A percentile compares a stretch with the other conserved stretches of the same genome.
phyloP scores from a whole-genome alignment of 2,113 vertebrate species.

The Atlantisia rogersi region DNA sequence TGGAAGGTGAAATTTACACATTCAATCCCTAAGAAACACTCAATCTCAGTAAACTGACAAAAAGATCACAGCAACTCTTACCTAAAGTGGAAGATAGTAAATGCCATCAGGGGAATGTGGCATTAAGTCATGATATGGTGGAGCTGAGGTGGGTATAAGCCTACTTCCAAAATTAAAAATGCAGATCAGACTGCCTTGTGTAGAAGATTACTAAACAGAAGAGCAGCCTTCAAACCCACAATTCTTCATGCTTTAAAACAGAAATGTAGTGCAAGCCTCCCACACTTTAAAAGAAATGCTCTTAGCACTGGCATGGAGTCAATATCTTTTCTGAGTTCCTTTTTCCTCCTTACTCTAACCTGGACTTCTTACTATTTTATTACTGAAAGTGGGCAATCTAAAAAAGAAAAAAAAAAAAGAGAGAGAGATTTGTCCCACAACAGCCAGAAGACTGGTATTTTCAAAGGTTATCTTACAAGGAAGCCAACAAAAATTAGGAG shows the following conservation, averaged over 20 bases:
- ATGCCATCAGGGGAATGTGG: neutral
- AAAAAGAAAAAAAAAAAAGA: neutral
- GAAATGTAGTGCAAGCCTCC: neutral
- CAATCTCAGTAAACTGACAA: neutral
- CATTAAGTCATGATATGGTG: neutral
- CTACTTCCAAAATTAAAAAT: neutral
- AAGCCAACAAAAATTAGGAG: neutral
- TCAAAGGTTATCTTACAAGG: neutral
- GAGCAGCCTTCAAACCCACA: neutral
- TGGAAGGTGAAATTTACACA: neutral
- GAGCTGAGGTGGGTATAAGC: neutral
- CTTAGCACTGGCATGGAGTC: neutral
- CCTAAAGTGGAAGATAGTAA: neutral
- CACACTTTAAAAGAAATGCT: neutral
- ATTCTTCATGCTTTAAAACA: neutral
- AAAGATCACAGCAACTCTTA: neutral
- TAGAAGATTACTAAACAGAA: neutral
- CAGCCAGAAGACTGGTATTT: neutral
- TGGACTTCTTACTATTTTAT: neutral
- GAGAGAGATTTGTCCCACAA: neutral
- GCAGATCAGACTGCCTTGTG: neutral
- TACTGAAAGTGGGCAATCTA: neutral
- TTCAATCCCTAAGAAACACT: neutral
- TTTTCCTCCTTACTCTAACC: neutral
- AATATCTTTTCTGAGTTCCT: neutral